Evolutionary conservation across 2,113 vertebrate species (phyloP).

Genomic region (Nyctibius bracteatus): DNA sequence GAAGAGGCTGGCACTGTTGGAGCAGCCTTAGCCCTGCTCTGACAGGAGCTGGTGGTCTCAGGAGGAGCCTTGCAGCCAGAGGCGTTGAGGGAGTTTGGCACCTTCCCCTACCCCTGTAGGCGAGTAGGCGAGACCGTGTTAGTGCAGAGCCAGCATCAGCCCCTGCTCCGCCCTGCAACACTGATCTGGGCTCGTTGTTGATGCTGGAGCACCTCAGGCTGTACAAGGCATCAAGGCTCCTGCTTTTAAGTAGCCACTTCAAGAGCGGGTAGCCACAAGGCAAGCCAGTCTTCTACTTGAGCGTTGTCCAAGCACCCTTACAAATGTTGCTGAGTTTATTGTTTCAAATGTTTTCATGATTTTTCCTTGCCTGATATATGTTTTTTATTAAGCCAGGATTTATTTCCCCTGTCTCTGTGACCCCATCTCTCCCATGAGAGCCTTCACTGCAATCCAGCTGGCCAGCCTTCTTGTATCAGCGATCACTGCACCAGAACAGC

Average conservation of each 20-base stretch:
- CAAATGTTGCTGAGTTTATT: neutral
- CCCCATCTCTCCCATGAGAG: neutral
- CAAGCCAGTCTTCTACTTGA: neutral
- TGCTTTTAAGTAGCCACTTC: neutral
- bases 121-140: rapidly evolving
- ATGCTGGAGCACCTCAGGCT: neutral
- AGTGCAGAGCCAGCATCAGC: neutral
- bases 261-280: neutral
- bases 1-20: rapidly evolving
- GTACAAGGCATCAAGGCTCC: neutral
- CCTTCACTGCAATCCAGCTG: constrained; percentile 3
- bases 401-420: neutral
- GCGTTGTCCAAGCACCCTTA: neutral
- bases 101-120: neutral
- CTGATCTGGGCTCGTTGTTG: neutral
- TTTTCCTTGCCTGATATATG: neutral
- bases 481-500: neutral
- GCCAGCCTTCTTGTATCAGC: neutral
- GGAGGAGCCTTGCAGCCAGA: neutral
- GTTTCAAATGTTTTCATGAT: neutral
- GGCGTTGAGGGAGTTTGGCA: neutral
- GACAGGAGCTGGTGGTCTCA: neutral
- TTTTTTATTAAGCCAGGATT: neutral
- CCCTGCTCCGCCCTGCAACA: neutral
- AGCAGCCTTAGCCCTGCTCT: neutral